Evolutionary conservation across 2,888 invertebrate genomes (phyloP), one percentile per base, ranked within the genome.

Genomic region (Melanotus villosus): DNA sequence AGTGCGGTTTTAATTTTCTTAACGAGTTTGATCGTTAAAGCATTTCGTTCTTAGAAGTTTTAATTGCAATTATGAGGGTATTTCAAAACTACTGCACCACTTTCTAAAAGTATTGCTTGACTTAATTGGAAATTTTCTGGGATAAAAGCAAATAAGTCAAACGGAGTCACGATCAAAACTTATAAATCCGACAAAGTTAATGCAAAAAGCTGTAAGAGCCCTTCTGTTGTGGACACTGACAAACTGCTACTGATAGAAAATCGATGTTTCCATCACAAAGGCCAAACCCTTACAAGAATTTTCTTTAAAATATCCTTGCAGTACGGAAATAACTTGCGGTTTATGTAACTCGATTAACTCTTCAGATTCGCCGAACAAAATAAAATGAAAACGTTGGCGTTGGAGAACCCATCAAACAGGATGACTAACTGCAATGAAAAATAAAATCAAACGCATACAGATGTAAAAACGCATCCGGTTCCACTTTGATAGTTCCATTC

Each of bases 401-500:
- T n/a, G n/a, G n/a, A n/a, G n/a, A n/a, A n/a, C n/a, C n/a, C n/a
- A n/a, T n/a, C n/a, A n/a, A n/a, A n/a, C n/a, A n/a, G 26, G 6
- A 14, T 23, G 23, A 23, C 12, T 47, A 47, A 47, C 18, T 47
- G 21, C 21, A 21, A 2, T 21, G n/a, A 21, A 45, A 45, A 45
- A 43, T 9, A 5, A 5, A 12, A n/a, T 6, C 16, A 6, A 47
- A 47, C 23, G 47, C 47, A 12, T 23, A 47, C 18, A 47, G 47
- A 47, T 47, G 47, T 23, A 23, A 7, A n/a, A 12, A 56, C 45
- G 36, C 60, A 67, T 67, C 67, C 67, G 60, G 62, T 67, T 67
- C 67, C 67, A 67, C 67, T 67, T 67, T 36, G 52, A 56, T 54
- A 60, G 36, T 45, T 62, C 36, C 56, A 47, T 63, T 68, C 68